Conservation (phyloP, 2,888 invertebrate genomes). For the Eupelmus urozonus region DNA sequence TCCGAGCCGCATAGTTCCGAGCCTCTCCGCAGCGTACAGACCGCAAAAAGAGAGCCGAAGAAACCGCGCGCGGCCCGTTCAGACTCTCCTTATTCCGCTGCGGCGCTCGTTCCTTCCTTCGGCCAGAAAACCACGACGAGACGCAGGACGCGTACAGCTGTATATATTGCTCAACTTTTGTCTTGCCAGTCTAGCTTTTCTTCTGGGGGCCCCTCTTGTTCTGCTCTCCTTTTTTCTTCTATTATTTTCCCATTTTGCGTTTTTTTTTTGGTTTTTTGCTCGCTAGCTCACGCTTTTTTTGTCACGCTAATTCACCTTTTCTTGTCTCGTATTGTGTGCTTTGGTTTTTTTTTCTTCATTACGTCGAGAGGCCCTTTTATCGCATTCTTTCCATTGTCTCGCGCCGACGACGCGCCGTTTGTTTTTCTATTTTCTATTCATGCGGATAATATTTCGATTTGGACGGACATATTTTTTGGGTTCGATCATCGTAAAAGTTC, state of each 20-base stretch:
- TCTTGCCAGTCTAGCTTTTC: conserved; percentile 20
- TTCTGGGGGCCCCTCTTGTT: conserved; percentile 12
- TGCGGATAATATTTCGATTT: not conserved
- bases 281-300: conserved; percentile 33
- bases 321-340: conserved; percentile 25
- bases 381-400: conserved; percentile 5
- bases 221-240: conserved; percentile 1
- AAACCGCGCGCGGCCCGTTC: too few species aligned
- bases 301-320: conserved; percentile 34
- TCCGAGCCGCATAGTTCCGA: conserved; percentile 9
- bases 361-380: not conserved
- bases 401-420: not conserved
- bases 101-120: not conserved
- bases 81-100: conserved; percentile 4
- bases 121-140: not conserved
- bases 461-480: not conserved
- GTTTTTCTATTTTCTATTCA: conserved; percentile 30
- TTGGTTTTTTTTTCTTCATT: conserved; percentile 1
- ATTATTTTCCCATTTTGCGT: not conserved
- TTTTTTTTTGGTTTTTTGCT: not conserved
- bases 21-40: not conserved
- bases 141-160: not conserved
- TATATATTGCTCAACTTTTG: conserved; percentile 10
- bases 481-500: not conserved
- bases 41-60: conserved; percentile 8